Conservation (phyloP, 2,113 vertebrate genomes). For the Lipotes vexillifer region DNA sequence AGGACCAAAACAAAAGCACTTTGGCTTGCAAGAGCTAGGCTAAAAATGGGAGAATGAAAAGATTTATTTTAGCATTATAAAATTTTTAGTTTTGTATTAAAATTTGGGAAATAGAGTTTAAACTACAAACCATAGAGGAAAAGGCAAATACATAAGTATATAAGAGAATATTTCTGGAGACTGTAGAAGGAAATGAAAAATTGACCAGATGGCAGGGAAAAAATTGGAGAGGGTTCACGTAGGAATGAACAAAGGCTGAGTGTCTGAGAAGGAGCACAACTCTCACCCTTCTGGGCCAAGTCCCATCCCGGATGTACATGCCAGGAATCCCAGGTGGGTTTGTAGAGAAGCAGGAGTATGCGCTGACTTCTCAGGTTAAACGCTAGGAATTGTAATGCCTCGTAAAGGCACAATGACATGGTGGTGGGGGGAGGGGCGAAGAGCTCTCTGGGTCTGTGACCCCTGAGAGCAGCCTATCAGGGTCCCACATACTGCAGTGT, state of each 20-base stretch:
- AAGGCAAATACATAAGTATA: neutral
- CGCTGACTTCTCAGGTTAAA: neutral
- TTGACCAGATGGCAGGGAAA: neutral
- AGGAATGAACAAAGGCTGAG: neutral
- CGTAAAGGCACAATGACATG: rapidly evolving
- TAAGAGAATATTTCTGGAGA: neutral
- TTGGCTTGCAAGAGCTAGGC: neutral
- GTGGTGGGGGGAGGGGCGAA: rapidly evolving
- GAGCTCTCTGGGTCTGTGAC: neutral
- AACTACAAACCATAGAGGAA: neutral
- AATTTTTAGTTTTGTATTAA: neutral
- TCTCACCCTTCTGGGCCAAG: neutral
- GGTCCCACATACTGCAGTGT: neutral
- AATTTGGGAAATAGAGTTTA: neutral
- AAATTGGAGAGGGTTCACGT: neutral
- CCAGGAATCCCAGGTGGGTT: neutral
- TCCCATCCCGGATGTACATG: no score
- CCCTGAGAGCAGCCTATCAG: neutral
- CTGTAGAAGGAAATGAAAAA: neutral
- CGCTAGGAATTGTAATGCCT: neutral
- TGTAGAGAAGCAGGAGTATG: neutral
- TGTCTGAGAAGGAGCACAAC: neutral
- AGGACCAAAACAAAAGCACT: neutral
- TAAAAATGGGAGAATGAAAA: neutral
- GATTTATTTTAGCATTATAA: slow-evolving; percentile 3